Conservation (phyloP, 1,140 invertebrate genomes). For the Procambarus clarkii region DNA sequence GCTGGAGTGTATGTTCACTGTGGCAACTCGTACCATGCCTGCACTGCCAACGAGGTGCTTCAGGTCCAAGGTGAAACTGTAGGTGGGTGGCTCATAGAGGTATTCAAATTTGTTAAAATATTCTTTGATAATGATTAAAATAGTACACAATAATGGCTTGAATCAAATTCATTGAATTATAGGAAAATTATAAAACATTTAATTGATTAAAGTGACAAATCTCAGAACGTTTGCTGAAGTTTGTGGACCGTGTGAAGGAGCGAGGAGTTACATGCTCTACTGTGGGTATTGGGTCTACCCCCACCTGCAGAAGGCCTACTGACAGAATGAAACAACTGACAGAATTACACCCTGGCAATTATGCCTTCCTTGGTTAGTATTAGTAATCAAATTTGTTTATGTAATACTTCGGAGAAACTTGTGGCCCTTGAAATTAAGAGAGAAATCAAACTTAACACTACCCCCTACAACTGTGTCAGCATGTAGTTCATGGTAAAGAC, state of each 20-base stretch:
- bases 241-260: constrained; percentile 67
- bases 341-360: constrained; percentile 76
- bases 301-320: constrained; percentile 73
- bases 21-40: constrained; percentile 73
- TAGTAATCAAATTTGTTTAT: too few species aligned
- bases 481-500: too few species aligned
- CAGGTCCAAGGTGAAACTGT: constrained; percentile 55
- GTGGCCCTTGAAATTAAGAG: too few species aligned
- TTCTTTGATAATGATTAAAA: too few species aligned
- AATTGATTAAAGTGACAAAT: background rate
- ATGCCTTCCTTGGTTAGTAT: constrained; percentile 74
- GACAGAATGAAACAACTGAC: constrained; percentile 69
- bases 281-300: constrained; percentile 74
- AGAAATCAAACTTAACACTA: too few species aligned
- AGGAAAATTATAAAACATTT: too few species aligned
- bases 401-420: too few species aligned
- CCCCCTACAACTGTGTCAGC: too few species aligned
- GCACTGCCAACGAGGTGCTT: constrained; percentile 53
- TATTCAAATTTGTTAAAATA: background rate
- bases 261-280: constrained; percentile 71
- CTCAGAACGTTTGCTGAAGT: constrained; percentile 50
- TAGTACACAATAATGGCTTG: too few species aligned
- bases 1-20: constrained; percentile 74
- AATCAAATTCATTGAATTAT: too few species aligned
- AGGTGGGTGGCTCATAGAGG: constrained; percentile 25